Percentiles rank a stretch among this genome's conserved stretches.
Conservation (phyloP, 1,140 invertebrate genomes). For the Brachionus calyciflorus region DNA sequence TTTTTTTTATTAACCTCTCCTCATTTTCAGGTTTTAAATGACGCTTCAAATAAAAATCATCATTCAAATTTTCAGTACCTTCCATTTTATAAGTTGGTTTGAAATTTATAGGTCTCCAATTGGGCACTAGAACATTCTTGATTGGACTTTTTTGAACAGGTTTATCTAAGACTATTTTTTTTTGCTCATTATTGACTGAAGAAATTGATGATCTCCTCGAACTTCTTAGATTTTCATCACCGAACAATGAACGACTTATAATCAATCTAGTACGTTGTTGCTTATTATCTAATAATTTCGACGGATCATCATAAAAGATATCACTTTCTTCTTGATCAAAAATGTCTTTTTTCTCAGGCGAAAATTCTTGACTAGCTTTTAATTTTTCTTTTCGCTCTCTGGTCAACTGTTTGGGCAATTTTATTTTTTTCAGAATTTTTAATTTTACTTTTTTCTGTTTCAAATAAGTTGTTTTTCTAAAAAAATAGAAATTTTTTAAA, state of each 20-base stretch:
- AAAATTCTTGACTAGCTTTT: too few relatives aligned
- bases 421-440: neutral
- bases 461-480: neutral
- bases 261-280: neutral
- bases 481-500: neutral
- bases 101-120: neutral
- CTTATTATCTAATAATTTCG: too few relatives aligned
- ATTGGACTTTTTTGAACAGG: neutral
- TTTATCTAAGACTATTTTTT: neutral
- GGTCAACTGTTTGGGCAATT: too few relatives aligned
- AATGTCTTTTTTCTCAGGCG: neutral
- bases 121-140: slow-evolving; percentile 10
- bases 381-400: too few relatives aligned
- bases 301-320: too few relatives aligned
- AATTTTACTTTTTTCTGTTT: slow-evolving; percentile 1
- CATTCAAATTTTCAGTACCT: slow-evolving; percentile 18
- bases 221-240: neutral
- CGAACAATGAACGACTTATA: neutral
- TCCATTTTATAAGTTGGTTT: slow-evolving; percentile 22
- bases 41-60: slow-evolving; percentile 15
- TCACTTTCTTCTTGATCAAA: neutral
- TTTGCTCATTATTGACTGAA: neutral
- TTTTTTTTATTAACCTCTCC: slow-evolving; percentile 38
- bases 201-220: neutral
- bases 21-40: slow-evolving; percentile 41